Conservation (phyloP, 2,797 vertebrate species). For the Potorous gilbertii region DNA sequence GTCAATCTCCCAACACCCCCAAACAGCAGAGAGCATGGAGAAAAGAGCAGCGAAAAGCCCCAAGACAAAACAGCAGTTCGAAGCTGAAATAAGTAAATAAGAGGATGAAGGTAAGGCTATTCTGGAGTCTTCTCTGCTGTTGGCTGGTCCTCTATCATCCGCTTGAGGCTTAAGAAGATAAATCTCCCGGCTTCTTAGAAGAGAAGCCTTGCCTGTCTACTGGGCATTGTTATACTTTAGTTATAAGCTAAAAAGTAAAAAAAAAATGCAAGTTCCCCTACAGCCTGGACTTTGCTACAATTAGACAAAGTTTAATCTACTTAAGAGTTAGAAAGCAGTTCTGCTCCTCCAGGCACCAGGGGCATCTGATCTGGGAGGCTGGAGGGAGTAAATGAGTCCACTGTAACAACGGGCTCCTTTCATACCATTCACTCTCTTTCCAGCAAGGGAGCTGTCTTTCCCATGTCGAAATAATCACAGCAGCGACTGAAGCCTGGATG, state of each 20-base stretch:
- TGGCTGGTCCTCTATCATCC: background rate
- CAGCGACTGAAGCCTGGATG: background rate
- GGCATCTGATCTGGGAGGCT: background rate
- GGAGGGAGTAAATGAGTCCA: background rate
- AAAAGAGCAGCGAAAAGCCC: background rate
- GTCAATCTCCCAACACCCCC: background rate
- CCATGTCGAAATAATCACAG: background rate
- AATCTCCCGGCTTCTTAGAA: background rate
- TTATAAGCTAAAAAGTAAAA: background rate
- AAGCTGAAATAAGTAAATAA: background rate
- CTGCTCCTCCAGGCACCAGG: background rate
- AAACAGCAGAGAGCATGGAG: background rate
- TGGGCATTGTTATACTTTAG: background rate
- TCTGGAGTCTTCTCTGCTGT: background rate
- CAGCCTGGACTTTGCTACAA: conserved; percentile 23
- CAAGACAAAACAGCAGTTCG: background rate
- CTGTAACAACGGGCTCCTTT: background rate
- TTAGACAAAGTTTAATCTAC: conserved; percentile 37
- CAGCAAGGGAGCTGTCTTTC: background rate
- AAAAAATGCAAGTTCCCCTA: background rate
- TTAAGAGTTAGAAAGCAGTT: background rate
- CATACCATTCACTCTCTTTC: background rate
- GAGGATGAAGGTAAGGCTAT: background rate
- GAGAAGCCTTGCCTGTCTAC: background rate
- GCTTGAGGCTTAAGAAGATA: background rate